phyloP scores from a whole-genome alignment of 2,797 vertebrate genomes.

The Capromys pilorides region DNA sequence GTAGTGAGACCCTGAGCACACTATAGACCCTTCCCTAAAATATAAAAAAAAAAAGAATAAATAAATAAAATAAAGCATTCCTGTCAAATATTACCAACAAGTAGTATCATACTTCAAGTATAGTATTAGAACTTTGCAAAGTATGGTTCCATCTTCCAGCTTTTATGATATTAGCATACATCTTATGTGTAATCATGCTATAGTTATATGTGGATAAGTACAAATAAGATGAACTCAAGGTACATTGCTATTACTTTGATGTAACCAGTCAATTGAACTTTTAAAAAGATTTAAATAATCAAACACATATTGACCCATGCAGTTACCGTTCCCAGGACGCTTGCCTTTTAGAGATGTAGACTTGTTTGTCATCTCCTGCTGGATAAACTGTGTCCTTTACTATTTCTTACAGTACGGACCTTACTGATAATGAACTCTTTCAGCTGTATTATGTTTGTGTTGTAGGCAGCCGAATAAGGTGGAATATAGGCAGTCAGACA shows the following conservation, averaged over 20 bases:
- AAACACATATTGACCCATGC: not conserved
- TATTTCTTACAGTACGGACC: not conserved
- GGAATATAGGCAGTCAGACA: too few relatives aligned
- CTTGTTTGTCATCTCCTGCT: conserved; percentile 18
- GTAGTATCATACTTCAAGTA: not conserved
- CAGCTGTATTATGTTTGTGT: conserved; percentile 8
- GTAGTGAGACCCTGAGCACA: too few relatives aligned
- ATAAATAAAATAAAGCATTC: too few relatives aligned
- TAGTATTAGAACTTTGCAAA: not conserved
- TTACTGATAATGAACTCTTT: conserved; percentile 1
- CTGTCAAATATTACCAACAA: not conserved
- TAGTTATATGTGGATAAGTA: not conserved
- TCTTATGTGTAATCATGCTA: not conserved
- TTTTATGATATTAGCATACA: not conserved
- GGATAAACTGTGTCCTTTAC: not conserved
- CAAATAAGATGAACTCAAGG: conserved; percentile 31
- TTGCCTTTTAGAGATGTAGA: not conserved
- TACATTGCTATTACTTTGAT: not conserved
- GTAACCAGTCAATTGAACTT: not conserved
- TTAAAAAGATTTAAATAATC: conserved; percentile 45
- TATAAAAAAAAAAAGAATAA: too few relatives aligned
- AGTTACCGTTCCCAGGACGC: not conserved
- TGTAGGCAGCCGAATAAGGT: too few relatives aligned
- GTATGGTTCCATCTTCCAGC: not conserved
- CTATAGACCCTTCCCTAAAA: too few relatives aligned